A percentile compares a stretch with the other conserved stretches of the same genome.
Evolutionary conservation across 2,113 vertebrate genomes (phyloP).

Genomic region (Fregata magnificens): DNA sequence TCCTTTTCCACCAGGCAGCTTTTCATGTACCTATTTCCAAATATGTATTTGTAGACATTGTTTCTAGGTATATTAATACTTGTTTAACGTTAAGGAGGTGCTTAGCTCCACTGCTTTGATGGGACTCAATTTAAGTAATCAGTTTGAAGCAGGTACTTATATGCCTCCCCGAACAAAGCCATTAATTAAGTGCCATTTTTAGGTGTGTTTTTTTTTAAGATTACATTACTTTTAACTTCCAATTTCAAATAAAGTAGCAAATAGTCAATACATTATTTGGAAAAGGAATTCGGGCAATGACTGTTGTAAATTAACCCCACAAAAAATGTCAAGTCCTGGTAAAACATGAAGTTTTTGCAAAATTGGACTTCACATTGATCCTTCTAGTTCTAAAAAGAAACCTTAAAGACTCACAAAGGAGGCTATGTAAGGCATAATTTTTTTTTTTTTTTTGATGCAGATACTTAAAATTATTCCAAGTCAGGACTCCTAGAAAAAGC

Average conservation of each 20-base stretch:
- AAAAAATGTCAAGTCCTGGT: neutral
- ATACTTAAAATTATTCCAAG: neutral
- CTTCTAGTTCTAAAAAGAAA: neutral
- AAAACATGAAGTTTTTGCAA: neutral
- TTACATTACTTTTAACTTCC: neutral
- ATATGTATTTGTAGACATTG: neutral
- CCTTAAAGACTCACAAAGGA: neutral
- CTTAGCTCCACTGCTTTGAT: neutral
- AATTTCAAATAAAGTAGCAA: neutral
- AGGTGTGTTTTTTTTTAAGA: neutral
- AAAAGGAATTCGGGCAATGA: neutral
- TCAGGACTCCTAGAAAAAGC: neutral
- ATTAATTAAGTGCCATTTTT: neutral
- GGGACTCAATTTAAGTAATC: neutral
- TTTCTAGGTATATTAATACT: neutral
- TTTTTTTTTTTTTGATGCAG: neutral
- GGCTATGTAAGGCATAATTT: neutral
- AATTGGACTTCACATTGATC: neutral
- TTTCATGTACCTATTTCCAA: neutral
- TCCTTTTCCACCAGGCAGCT: too few relatives aligned
- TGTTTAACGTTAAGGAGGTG: neutral
- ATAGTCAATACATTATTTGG: neutral
- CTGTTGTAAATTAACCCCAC: neutral
- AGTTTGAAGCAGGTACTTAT: neutral
- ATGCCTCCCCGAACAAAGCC: neutral